These are phyloP conservation scores for Cryptocheilus praepositus DNA, from an alignment of 2,888 invertebrate genomes.

Conservation along the genomic window DNA sequence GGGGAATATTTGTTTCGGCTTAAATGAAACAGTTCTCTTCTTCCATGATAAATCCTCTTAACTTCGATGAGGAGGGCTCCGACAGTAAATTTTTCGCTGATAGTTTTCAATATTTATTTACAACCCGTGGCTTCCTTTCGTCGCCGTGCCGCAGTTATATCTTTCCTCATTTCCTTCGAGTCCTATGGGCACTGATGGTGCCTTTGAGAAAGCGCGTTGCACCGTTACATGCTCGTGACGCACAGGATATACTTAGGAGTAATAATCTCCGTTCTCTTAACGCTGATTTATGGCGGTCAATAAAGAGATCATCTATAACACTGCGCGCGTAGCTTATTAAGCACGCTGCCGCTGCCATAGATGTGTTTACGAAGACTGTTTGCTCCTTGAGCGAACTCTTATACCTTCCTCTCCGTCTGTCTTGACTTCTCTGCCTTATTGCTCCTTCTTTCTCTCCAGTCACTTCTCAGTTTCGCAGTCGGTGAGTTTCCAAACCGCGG, in stretches of 20 bases:
- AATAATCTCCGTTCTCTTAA: slow-evolving; percentile 45
- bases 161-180: no score
- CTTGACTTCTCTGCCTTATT: not conserved
- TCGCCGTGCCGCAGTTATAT: no score
- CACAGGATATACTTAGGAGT: slow-evolving; percentile 35
- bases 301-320: slow-evolving; percentile 51
- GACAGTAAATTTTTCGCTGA: not conserved
- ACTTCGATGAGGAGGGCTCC: not conserved
- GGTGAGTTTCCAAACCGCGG: no score
- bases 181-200: slow-evolving; percentile 8
- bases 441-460: slow-evolving; percentile 5
- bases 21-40: slow-evolving; percentile 37
- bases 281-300: slow-evolving; percentile 51
- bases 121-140: no score
- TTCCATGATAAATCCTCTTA: slow-evolving; percentile 10
- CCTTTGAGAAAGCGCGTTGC: slow-evolving; percentile 23
- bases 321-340: slow-evolving; percentile 44
- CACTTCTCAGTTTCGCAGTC: slow-evolving; percentile 3
- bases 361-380: slow-evolving; percentile 44
- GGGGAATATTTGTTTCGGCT: slow-evolving; percentile 34
- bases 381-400: slow-evolving; percentile 25
- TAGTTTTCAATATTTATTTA: not conserved
- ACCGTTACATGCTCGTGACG: slow-evolving; percentile 31
- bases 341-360: slow-evolving; percentile 33
- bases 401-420: not conserved